Evolutionary conservation across 2,888 invertebrate species (phyloP).

Genomic region (Trichogramma evanescens): DNA sequence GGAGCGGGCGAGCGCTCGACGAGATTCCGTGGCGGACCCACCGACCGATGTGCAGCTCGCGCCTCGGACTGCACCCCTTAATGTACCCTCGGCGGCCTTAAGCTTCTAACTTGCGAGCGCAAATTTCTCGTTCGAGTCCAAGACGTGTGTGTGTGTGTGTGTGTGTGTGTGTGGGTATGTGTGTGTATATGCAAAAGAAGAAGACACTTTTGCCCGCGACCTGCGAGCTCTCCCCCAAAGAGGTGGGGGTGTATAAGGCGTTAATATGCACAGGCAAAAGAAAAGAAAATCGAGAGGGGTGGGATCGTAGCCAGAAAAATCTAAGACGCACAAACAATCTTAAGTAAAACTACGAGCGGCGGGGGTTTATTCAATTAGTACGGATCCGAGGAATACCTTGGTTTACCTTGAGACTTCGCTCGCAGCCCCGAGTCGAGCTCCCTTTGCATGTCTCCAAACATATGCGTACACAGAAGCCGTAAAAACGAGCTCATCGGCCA

Average conservation of each 20-base stretch:
- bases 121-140: too few relatives aligned
- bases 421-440: not conserved
- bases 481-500: not conserved
- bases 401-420: conserved; percentile 30
- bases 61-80: conserved; percentile 27
- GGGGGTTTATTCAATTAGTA: conserved; percentile 40
- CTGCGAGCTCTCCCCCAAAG: too few relatives aligned
- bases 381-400: conserved; percentile 44
- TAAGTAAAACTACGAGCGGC: conserved; percentile 30
- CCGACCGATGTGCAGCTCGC: conserved; percentile 31
- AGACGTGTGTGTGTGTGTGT: too few relatives aligned
- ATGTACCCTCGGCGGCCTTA: conserved; percentile 31
- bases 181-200: too few relatives aligned
- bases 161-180: too few relatives aligned
- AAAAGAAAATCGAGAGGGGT: too few relatives aligned
- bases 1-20: conserved; percentile 28
- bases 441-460: not conserved
- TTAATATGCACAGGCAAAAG: too few relatives aligned
- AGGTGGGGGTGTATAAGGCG: too few relatives aligned
- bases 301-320: conserved; percentile 12
- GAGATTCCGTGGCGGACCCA: conserved; percentile 25
- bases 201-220: too few relatives aligned
- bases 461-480: not conserved
- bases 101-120: not conserved
- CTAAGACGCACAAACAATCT: conserved; percentile 45